These are phyloP conservation scores for Smutsia gigantea DNA, from an alignment of 2,797 vertebrate species.

Conservation along the genomic window DNA sequence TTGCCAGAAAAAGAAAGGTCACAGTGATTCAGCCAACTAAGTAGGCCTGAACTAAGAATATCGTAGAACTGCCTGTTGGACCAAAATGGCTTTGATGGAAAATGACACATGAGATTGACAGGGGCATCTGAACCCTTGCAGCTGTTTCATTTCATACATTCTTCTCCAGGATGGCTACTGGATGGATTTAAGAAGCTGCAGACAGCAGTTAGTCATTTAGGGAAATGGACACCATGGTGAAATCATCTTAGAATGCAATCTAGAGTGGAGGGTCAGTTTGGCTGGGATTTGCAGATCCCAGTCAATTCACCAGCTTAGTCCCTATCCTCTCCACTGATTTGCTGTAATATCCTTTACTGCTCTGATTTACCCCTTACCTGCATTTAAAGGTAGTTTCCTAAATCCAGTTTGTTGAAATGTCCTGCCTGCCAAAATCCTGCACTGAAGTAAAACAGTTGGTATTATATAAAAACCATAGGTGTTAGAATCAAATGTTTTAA, in stretches of 20 bases:
- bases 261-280: background rate
- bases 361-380: background rate
- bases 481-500: background rate
- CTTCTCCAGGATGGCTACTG: slow-evolving; percentile 72
- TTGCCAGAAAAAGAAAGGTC: slow-evolving; percentile 81
- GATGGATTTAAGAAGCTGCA: slow-evolving; percentile 69
- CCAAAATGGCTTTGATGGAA: slow-evolving; percentile 75
- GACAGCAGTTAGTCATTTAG: slow-evolving; percentile 71
- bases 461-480: background rate
- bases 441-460: background rate
- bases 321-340: background rate
- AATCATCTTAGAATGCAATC: slow-evolving; percentile 66
- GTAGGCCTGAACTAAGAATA: slow-evolving; percentile 77
- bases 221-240: slow-evolving; percentile 63
- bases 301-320: background rate
- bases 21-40: slow-evolving; percentile 62
- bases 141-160: slow-evolving; percentile 79
- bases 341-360: background rate
- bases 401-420: background rate
- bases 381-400: background rate
- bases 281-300: background rate
- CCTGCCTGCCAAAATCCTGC: background rate
- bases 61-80: slow-evolving; percentile 41
- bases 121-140: slow-evolving; percentile 68
- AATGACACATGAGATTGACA: slow-evolving; percentile 76